Percentiles rank a stretch among this genome's conserved stretches.
These are phyloP conservation scores for Pseudorasbora parva DNA, from an alignment of 2,113 vertebrate genomes.

Conservation along the genomic window DNA sequence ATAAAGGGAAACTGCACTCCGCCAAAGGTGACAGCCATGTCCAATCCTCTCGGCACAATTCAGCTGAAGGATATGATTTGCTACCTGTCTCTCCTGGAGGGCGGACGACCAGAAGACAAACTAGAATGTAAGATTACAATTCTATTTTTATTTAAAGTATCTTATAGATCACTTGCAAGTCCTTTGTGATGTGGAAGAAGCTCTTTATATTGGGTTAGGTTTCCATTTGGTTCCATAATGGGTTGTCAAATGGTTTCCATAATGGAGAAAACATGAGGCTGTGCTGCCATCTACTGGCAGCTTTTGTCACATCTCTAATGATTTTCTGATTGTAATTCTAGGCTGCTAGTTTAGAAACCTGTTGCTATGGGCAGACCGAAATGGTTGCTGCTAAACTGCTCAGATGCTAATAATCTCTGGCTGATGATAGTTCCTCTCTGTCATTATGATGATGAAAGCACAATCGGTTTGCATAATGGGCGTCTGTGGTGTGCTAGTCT, in stretches of 20 bases:
- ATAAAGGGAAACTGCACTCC: neutral
- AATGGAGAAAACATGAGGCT: neutral
- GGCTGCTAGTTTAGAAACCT: slow-evolving; percentile 78
- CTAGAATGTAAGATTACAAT: slow-evolving; percentile 9
- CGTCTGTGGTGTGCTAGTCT: neutral
- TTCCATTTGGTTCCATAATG: neutral
- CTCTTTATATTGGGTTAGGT: neutral
- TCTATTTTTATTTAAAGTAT: neutral
- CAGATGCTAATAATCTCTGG: neutral
- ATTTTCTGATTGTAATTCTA: slow-evolving; percentile 77
- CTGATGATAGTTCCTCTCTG: neutral
- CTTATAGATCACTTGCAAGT: neutral
- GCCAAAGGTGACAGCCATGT: neutral
- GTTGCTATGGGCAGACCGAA: neutral
- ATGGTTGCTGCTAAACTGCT: neutral
- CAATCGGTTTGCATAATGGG: neutral
- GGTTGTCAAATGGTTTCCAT: neutral
- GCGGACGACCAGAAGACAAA: slow-evolving; percentile 20
- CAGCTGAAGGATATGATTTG: slow-evolving; percentile 15
- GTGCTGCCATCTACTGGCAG: slow-evolving; percentile 33
- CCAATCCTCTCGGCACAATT: neutral
- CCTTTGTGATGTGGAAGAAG: neutral
- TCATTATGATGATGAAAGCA: neutral
- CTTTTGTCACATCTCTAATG: neutral
- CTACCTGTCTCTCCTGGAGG: slow-evolving; percentile 11